phyloP scores from a whole-genome alignment of 2,797 vertebrate genomes.

The Schizothorax lantsangensis region DNA sequence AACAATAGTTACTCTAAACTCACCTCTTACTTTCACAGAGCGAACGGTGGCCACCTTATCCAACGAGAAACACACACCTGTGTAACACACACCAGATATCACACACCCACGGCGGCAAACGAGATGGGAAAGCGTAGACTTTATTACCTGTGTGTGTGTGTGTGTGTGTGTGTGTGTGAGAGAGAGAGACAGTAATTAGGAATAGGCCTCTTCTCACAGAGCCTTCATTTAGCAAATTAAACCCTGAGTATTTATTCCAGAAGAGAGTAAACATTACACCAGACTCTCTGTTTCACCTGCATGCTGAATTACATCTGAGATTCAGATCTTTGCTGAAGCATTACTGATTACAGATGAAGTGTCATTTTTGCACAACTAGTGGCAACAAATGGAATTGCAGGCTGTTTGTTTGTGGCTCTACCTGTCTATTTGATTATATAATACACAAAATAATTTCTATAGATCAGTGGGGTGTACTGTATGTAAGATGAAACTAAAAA shows the following conservation, averaged over 20 bases:
- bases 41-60: background rate
- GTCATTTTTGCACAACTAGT: background rate
- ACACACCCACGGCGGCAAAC: background rate
- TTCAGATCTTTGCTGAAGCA: background rate
- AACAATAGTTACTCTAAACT: constrained; percentile 31
- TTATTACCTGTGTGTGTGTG: constrained; percentile 6
- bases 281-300: constrained; percentile 19
- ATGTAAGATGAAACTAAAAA: background rate
- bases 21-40: constrained; percentile 12
- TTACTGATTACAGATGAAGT: background rate
- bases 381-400: background rate
- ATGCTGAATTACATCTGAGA: constrained; percentile 1
- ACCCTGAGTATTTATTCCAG: background rate
- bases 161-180: background rate
- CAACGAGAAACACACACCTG: constrained; percentile 10
- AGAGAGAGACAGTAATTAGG: background rate
- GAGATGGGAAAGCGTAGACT: background rate
- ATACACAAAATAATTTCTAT: background rate
- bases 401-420: background rate
- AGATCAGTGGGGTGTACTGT: background rate
- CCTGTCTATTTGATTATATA: background rate
- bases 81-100: constrained; percentile 31
- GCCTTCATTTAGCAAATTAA: constrained; percentile 8
- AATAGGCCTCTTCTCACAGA: constrained; percentile 5
- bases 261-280: constrained; percentile 12